Base-by-base conservation (phyloP, 2,888 invertebrate species). In the Cephus pulcher region DNA sequence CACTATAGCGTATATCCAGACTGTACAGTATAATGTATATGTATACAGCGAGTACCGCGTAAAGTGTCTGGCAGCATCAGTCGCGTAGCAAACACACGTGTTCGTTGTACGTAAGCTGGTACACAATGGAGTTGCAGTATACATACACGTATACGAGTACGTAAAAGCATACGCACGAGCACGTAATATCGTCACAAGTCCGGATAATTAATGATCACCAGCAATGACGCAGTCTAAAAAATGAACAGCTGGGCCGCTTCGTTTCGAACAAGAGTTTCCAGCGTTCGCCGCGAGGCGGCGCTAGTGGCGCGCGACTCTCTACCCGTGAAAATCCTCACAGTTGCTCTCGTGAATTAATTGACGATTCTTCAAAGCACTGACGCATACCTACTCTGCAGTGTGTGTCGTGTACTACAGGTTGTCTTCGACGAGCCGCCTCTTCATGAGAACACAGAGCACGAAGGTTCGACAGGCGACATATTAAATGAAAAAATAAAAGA, bases 201-300 rank as follows among this genome's bases (percentile, higher is more conserved):
- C 34, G 32, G 32, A 71, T 71, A 71, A 71, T 71, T 71, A 71
- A 71, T 23, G 71, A 34, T 56, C 71, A 32, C 12, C 71, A 71
- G 33, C 12, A 32, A 15, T 71, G 33, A 34, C 71, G 34, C 71
- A 71, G 34, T 34, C 11, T n/a, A 23, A 23, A 15, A 56, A 56
- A 9, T 6, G 23, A 56, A 56, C 56, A 56, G 56, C 56, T 56
- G 56, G 40, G 23, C 56, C 56, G 56, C 9, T 23, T 56, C 32
- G 32, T 30, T 71, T 34, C 71, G 34, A 71, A 23, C 56, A n/a
- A 23, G 32, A 71, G 71, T 33, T 34, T 32, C 32, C 12, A 9
- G 32, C 32, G 71, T 23, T 4, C 71, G 32, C 71, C 71, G 32
- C 32, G 12, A 23, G 2, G 56, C 23, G 56, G 56, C 56, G 56